Evolutionary conservation across 2,797 vertebrate genomes (phyloP).

Genomic region (Amniataba percoides): DNA sequence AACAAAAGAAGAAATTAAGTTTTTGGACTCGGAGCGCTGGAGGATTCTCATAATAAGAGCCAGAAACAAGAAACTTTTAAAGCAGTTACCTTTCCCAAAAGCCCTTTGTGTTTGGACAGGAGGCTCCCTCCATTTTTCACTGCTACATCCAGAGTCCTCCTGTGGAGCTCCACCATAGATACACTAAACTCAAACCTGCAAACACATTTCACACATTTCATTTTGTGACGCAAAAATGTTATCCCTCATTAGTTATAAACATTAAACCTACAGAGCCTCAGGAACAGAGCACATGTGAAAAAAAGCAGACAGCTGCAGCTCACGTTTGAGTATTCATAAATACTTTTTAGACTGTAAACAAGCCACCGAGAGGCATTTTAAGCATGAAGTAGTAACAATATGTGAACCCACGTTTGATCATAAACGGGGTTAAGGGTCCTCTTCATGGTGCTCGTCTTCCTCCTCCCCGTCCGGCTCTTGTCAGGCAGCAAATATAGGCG

Average conservation of each 20-base stretch:
- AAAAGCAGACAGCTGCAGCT: not conserved
- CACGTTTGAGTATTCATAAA: not conserved
- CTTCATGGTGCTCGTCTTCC: constrained; percentile 93
- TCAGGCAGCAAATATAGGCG: constrained; percentile 96
- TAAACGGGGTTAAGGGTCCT: constrained; percentile 94
- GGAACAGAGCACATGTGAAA: not conserved
- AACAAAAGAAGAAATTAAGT: not conserved
- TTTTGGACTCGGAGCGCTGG: not conserved
- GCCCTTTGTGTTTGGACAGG: constrained; percentile 96
- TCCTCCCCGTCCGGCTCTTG: constrained; percentile 93
- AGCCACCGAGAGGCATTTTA: not conserved
- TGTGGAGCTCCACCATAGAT: constrained; percentile 93
- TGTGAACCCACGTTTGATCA: constrained; percentile 92
- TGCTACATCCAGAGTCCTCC: constrained; percentile 94
- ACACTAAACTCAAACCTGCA: constrained; percentile 95
- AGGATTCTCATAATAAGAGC: not conserved
- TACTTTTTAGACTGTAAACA: not conserved
- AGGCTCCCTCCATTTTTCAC: constrained; percentile 97
- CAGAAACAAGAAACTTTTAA: not conserved
- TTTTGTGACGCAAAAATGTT: not conserved
- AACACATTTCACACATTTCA: not conserved
- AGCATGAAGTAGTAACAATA: not conserved
- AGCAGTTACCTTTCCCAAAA: constrained; percentile 92
- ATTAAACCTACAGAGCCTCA: not conserved
- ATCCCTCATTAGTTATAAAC: not conserved